Conservation (phyloP, 2,888 invertebrate genomes). For the Mylabris sibirica region DNA sequence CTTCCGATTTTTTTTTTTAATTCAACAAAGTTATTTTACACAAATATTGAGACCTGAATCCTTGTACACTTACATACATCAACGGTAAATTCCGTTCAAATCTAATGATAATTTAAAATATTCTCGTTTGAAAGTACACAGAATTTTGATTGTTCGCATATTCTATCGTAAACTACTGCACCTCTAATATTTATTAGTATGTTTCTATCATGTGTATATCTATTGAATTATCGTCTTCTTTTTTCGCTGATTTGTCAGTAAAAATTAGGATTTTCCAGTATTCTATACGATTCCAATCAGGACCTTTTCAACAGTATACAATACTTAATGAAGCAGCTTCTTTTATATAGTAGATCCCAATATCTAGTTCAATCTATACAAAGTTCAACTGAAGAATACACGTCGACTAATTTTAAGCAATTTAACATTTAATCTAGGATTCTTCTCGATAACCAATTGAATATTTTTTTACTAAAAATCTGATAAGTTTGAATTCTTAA, state of each 20-base stretch:
- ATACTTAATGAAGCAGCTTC: slow-evolving; percentile 1
- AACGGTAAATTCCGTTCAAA: no score
- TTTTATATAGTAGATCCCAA: background rate
- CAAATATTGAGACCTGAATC: no score
- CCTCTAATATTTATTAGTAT: background rate
- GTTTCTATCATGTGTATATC: background rate
- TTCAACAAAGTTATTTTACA: no score
- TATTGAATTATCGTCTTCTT: background rate
- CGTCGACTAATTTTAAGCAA: background rate
- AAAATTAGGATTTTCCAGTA: background rate
- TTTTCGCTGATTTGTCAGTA: background rate
- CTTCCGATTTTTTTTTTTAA: no score
- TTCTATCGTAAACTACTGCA: background rate
- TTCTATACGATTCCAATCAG: background rate
- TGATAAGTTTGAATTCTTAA: no score
- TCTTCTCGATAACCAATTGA: background rate
- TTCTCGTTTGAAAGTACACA: no score
- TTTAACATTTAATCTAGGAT: background rate
- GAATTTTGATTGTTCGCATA: no score
- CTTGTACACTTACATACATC: no score
- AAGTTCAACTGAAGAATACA: background rate
- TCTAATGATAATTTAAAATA: background rate
- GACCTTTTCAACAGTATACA: background rate
- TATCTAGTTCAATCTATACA: background rate
- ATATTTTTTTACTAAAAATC: background rate